Evolutionary conservation across 37 sponge, comb jelly and placozoan genomes (phyloP).

Genomic region (Dysidea cf. avara): DNA sequence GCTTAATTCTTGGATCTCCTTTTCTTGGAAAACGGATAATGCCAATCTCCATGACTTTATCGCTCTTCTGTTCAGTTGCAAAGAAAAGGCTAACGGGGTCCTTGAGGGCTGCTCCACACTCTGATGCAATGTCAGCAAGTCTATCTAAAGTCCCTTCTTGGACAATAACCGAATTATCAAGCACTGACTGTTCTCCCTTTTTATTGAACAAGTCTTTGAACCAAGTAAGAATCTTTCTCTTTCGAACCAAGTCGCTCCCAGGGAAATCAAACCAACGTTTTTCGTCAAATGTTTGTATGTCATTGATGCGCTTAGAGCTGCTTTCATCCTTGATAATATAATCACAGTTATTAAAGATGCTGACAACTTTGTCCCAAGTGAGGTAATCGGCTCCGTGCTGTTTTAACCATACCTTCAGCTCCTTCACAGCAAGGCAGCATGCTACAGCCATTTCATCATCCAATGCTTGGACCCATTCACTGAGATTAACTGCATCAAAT

Average conservation of each 20-base stretch:
- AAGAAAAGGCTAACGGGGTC: neutral
- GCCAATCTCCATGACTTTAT: slow-evolving; percentile 5
- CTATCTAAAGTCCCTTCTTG: neutral
- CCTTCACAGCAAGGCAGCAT: slow-evolving; percentile 9
- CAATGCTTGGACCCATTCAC: slow-evolving; percentile 17
- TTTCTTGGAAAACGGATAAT: slow-evolving; percentile 4
- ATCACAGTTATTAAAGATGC: slow-evolving; percentile 13
- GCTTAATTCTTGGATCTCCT: slow-evolving; percentile 11
- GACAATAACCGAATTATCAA: slow-evolving; percentile 19
- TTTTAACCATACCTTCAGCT: neutral
- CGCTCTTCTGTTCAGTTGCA: slow-evolving; percentile 10
- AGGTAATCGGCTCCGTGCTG: slow-evolving; percentile 7
- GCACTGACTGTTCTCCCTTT: slow-evolving; percentile 3
- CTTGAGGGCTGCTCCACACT: slow-evolving; percentile 21
- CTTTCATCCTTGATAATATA: slow-evolving; percentile 10
- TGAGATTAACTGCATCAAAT: neutral
- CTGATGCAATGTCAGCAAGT: slow-evolving; percentile 8
- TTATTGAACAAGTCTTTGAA: slow-evolving; percentile 19
- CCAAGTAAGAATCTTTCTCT: slow-evolving; percentile 15
- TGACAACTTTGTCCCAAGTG: slow-evolving; percentile 1
- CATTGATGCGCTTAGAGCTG: slow-evolving; percentile 8
- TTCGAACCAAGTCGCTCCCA: neutral
- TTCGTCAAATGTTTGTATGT: slow-evolving; percentile 1
- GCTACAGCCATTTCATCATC: slow-evolving; percentile 14
- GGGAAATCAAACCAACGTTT: no score